Evolutionary conservation across 1,140 invertebrate genomes (phyloP), one percentile per base, ranked within the genome.

Genomic region (Diploscapter pachys): DNA sequence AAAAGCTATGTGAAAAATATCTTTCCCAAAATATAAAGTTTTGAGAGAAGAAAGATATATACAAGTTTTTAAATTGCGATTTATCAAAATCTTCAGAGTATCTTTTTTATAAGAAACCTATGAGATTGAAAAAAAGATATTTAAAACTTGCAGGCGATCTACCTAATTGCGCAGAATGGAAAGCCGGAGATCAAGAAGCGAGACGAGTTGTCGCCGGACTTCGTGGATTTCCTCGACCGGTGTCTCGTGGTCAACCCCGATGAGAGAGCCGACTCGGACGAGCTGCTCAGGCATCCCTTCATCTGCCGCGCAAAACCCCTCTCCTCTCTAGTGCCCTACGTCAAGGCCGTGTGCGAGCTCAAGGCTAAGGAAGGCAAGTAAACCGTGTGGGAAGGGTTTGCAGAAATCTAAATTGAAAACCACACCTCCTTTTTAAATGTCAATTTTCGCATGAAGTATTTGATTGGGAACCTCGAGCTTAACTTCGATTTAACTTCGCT

Each of bases 141-240:
- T 61, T 64, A 13, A 64, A 69, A 5, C 31, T 77, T 79, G 11
- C 66, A 86, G 78, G 83, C 83, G 52, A 85, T 85, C 51, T 85
- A 86, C 69, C 66, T 85, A 65, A 85, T 85, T 70, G 83, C 83
- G 3, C 81, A 85, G 62, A 85, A 85, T 74, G 83, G 83, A 73
- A 85, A 86, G 66, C 83, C 83, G 4, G 84, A 85, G 59, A 85
- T 85, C 48, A 80, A 80, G 55, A 77, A 77, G 62, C 76, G 78
- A 11, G 70, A 81, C 49, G 70, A 84, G 68, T 68, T 85, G 50
- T 80, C 80, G 5, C 52, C 73, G 6, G 81, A 83, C 5, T 85
- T 85, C 71, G 71, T 82, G 13, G 73, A 85, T 71, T 81, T 85
- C 64, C 81, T 85, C 3, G 84, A 85, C 67, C 71, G 69, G 63